These are phyloP conservation scores for Pyrocephalus nanus DNA, from an alignment of 2,797 vertebrate species.

Conservation along the genomic window DNA sequence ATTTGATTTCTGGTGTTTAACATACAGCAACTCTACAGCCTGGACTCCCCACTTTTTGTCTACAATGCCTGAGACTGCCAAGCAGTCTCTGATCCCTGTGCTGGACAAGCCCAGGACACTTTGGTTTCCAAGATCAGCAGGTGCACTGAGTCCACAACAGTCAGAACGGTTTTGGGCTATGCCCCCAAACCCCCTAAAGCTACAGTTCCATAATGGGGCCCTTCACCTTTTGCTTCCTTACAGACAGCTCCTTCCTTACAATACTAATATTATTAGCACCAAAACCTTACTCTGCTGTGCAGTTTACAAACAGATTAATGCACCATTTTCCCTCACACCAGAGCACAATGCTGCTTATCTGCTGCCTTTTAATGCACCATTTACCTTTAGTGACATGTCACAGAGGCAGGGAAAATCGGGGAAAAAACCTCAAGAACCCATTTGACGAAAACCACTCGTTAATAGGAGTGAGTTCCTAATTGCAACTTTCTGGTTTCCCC, in stretches of 20 bases:
- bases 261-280: not conserved
- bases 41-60: not conserved
- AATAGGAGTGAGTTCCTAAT: not conserved
- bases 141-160: not conserved
- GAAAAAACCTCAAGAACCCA: not conserved
- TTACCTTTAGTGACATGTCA: not conserved
- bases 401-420: not conserved
- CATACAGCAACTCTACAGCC: not conserved
- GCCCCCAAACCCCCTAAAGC: not conserved
- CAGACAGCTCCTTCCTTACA: not conserved
- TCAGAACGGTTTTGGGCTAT: not conserved
- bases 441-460: not conserved
- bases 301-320: not conserved
- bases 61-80: not conserved
- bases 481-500: not conserved
- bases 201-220: not conserved
- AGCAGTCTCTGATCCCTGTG: not conserved
- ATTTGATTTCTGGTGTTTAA: not conserved
- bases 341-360: not conserved
- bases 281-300: not conserved
- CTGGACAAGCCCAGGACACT: not conserved
- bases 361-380: not conserved
- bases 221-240: not conserved
- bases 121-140: not conserved
- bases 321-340: not conserved